These are phyloP conservation scores for Thelaira solivaga DNA, from an alignment of 2,888 invertebrate genomes.

Conservation along the genomic window DNA sequence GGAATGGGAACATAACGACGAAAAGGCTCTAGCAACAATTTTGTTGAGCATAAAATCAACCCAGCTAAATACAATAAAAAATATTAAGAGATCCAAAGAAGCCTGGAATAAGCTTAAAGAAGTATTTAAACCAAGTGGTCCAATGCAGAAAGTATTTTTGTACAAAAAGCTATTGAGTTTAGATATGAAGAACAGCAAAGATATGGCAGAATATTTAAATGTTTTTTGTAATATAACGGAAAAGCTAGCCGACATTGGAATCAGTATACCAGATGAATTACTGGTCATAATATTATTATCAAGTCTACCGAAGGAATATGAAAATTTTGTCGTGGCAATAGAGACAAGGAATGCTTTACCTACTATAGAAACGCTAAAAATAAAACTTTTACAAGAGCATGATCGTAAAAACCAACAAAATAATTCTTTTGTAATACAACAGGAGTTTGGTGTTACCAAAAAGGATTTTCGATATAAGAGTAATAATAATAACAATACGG, in stretches of 20 bases:
- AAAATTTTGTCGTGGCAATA: constrained; percentile 36
- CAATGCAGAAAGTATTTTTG: constrained; percentile 38
- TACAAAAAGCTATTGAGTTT: constrained; percentile 49
- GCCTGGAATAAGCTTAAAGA: constrained; percentile 8
- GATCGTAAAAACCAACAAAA: background rate
- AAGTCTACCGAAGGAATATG: constrained; percentile 15
- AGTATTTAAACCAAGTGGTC: constrained; percentile 43
- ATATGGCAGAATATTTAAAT: constrained; percentile 11
- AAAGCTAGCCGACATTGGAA: constrained; percentile 37
- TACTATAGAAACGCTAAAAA: background rate
- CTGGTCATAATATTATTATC: constrained; percentile 32
- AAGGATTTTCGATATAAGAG: background rate
- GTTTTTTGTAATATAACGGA: constrained; percentile 6
- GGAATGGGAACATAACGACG: constrained; percentile 37
- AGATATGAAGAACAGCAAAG: constrained; percentile 7
- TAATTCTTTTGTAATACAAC: background rate
- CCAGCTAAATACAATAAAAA: constrained; percentile 31
- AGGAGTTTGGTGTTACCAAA: background rate
- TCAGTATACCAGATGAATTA: constrained; percentile 29
- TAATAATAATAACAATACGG: too few relatives aligned
- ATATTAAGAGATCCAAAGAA: constrained; percentile 18
- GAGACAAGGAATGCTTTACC: constrained; percentile 23
- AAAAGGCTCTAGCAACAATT: constrained; percentile 37
- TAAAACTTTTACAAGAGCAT: background rate
- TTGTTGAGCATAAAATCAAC: constrained; percentile 36